Evolutionary conservation across 1,140 invertebrate genomes (phyloP).

Genomic region (Drosophila bocqueti): DNA sequence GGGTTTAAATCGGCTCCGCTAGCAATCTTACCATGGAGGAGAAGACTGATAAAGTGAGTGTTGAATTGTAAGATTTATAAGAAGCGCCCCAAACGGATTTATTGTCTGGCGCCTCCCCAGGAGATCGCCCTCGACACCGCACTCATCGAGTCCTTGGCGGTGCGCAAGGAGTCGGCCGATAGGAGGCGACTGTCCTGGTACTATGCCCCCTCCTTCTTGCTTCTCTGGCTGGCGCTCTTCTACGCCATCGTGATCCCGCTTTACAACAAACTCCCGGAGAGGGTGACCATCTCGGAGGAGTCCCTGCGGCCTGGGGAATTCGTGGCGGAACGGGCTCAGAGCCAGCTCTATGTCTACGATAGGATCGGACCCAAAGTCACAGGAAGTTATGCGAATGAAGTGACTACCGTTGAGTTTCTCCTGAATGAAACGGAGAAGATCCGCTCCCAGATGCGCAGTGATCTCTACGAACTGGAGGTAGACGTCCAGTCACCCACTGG

Average conservation of each 20-base stretch:
- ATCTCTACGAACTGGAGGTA: slow-evolving; percentile 67
- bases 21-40: slow-evolving; percentile 26
- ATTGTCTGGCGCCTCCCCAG: slow-evolving; percentile 11
- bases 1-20: slow-evolving; percentile 29
- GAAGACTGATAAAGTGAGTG: slow-evolving; percentile 50
- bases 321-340: slow-evolving; percentile 67
- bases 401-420: slow-evolving; percentile 86
- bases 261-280: slow-evolving; percentile 61
- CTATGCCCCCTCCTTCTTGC: slow-evolving; percentile 65
- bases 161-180: slow-evolving; percentile 1
- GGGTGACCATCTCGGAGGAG: slow-evolving; percentile 54
- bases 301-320: slow-evolving; percentile 46
- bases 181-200: slow-evolving; percentile 56
- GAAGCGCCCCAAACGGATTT: background rate
- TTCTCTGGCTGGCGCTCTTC: slow-evolving; percentile 68
- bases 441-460: slow-evolving; percentile 33
- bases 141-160: slow-evolving; percentile 17
- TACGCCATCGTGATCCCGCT: slow-evolving; percentile 70
- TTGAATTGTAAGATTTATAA: slow-evolving; percentile 13
- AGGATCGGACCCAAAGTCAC: slow-evolving; percentile 89
- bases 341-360: slow-evolving; percentile 88
- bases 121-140: slow-evolving; percentile 17
- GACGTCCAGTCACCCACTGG: slow-evolving; percentile 88
- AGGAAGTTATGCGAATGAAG: slow-evolving; percentile 89
- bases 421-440: slow-evolving; percentile 81